phyloP scores from a whole-genome alignment of 2,888 invertebrate genomes.

The Ophioninae sp. region DNA sequence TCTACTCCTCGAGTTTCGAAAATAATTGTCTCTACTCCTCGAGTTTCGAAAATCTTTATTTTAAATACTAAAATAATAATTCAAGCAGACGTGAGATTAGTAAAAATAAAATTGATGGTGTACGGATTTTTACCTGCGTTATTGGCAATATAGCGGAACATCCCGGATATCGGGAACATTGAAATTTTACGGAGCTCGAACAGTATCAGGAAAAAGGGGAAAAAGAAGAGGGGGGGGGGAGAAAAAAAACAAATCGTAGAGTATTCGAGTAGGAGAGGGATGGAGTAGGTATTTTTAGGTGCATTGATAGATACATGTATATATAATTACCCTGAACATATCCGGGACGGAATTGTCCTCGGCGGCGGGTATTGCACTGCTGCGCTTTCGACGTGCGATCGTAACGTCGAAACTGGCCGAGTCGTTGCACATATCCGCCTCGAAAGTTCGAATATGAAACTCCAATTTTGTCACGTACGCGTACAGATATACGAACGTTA shows the following conservation, averaged over 20 bases:
- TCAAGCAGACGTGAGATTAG: no score
- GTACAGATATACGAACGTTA: slow-evolving; percentile 76
- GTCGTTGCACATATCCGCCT: slow-evolving; percentile 54
- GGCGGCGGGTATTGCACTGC: slow-evolving; percentile 73
- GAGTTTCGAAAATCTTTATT: no score
- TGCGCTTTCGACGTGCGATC: slow-evolving; percentile 72
- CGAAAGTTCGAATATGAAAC: slow-evolving; percentile 67
- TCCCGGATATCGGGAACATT: slow-evolving; percentile 18
- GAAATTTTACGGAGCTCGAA: not conserved
- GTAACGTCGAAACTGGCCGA: slow-evolving; percentile 59
- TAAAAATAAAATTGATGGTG: not conserved
- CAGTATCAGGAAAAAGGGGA: not conserved
- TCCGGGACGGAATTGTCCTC: slow-evolving; percentile 78
- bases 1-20: no score
- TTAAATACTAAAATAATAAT: no score
- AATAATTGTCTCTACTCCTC: no score
- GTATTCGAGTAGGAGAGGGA: not conserved
- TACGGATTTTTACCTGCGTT: not conserved
- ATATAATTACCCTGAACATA: slow-evolving; percentile 73
- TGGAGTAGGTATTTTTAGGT: not conserved
- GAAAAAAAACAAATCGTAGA: not conserved
- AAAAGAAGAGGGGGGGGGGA: not conserved
- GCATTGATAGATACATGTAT: not conserved
- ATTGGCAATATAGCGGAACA: not conserved
- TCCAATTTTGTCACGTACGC: slow-evolving; percentile 74